Evolutionary conservation across 2,797 vertebrate genomes (phyloP), one percentile per base, ranked within the genome.

Genomic region (Hipposideros larvatus): DNA sequence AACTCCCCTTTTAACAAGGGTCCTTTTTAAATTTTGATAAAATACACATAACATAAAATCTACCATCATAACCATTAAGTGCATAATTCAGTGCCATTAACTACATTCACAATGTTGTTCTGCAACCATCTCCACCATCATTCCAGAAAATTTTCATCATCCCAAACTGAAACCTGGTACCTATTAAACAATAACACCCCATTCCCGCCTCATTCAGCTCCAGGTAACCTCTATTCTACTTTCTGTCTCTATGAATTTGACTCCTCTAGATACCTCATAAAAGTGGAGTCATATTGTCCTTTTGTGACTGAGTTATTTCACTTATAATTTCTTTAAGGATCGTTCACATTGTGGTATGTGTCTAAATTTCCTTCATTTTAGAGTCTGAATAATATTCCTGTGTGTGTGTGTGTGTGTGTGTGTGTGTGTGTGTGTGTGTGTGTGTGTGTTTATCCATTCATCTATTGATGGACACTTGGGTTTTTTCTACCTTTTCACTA

Each of bases 181-280:
- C 28, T 41, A 65, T 2, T 34, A 43, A 77, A 82, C 22, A 78
- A 4, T 53, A 48, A 43, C 48, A 68, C 16, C 28, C 6, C 15
- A 14, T 13, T 22, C 6, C 10, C 24, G 7, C 11, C 46, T 41
- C 0, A 1, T 55, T 31, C 7, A 15, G 8, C 11, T 4, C 19
- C n/a, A 19, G 34, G 51, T 2, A 34, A 57, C 19, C 5, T 78
- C 14, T 26, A 6, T 68, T 5, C 15, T 41, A 19, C 7, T 26
- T 55, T 79, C 31, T 43, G 4, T 74, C 28, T 85, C n/a, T 57
- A 7, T 26, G 16, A 66, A 15, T 18, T 22, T 75, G 46, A 26
- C 26, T 43, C 16, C 7, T 65, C 6, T 28, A 53, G 24, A 8
- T 19, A 21, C 14, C 15, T 71, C 31, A 5, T 14, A 11, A 24